These are phyloP conservation scores for Cranoglanis bouderius DNA, from an alignment of 2,113 vertebrate genomes.

Conservation along the genomic window DNA sequence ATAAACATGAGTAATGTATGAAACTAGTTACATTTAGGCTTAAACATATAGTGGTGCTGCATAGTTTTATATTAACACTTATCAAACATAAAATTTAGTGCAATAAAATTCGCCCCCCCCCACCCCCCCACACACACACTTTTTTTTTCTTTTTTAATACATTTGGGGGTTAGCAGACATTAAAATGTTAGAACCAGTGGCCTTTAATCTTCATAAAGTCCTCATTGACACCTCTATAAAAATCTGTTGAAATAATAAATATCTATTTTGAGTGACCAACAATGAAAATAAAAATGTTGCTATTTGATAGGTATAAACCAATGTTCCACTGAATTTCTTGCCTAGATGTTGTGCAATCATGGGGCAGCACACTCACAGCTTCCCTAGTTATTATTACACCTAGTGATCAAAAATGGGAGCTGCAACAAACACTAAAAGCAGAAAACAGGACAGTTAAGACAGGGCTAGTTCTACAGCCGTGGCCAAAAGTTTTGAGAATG, in stretches of 20 bases:
- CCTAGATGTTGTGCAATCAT: background rate
- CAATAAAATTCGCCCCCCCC: background rate
- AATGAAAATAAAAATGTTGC: background rate
- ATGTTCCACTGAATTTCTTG: background rate
- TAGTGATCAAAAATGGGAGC: background rate
- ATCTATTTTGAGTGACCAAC: too few species aligned
- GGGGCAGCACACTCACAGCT: background rate
- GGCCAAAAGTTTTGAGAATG: too few species aligned
- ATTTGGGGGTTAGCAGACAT: background rate
- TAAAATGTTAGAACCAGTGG: background rate
- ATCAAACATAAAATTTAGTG: background rate
- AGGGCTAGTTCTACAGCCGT: too few species aligned
- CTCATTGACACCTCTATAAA: background rate
- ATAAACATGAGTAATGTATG: background rate
- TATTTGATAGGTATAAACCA: background rate
- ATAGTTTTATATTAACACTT: background rate
- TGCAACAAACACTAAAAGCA: background rate
- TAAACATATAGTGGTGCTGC: too few species aligned
- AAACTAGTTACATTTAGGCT: background rate
- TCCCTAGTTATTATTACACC: background rate
- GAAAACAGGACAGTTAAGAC: background rate
- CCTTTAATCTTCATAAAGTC: too few species aligned
- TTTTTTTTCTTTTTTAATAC: background rate
- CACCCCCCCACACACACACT: too few species aligned
- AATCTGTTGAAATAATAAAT: background rate